Percentiles rank a stretch among this genome's conserved stretches.
Evolutionary conservation across 2,888 invertebrate genomes (phyloP).

Genomic region (Habrosyne pyritoides): DNA sequence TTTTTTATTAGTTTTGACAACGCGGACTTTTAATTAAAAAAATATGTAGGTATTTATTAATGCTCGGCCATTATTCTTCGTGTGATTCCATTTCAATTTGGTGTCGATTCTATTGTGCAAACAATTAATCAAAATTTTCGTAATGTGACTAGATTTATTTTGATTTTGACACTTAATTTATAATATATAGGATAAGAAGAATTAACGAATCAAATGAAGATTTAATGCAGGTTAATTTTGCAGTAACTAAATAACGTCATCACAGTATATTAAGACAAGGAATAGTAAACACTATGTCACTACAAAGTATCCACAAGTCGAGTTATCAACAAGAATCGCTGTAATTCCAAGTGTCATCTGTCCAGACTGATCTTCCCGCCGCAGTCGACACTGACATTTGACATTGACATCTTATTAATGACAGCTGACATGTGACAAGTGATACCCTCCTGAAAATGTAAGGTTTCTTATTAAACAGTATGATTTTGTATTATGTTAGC

Average conservation of each 20-base stretch:
- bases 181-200: too few relatives aligned
- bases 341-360: constrained; percentile 43
- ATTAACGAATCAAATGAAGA: too few relatives aligned
- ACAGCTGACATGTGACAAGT: constrained; percentile 43
- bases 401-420: constrained; percentile 60
- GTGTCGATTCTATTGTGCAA: too few relatives aligned
- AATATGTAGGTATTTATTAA: constrained; percentile 53
- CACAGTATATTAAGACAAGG: not conserved
- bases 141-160: too few relatives aligned
- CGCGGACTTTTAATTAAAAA: constrained; percentile 55
- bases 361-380: constrained; percentile 24
- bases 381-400: constrained; percentile 42
- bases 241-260: too few relatives aligned
- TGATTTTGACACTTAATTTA: too few relatives aligned
- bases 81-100: constrained; percentile 15
- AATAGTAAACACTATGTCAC: not conserved
- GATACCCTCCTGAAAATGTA: constrained; percentile 32
- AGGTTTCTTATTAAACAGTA: not conserved
- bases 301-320: not conserved
- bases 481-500: too few relatives aligned
- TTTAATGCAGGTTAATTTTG: too few relatives aligned
- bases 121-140: too few relatives aligned
- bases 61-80: constrained; percentile 21
- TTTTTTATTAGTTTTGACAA: constrained; percentile 59
- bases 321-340: constrained; percentile 20